Evolutionary conservation across 2,888 invertebrate species (phyloP).

Genomic region (Synanthedon formicaeformis): DNA sequence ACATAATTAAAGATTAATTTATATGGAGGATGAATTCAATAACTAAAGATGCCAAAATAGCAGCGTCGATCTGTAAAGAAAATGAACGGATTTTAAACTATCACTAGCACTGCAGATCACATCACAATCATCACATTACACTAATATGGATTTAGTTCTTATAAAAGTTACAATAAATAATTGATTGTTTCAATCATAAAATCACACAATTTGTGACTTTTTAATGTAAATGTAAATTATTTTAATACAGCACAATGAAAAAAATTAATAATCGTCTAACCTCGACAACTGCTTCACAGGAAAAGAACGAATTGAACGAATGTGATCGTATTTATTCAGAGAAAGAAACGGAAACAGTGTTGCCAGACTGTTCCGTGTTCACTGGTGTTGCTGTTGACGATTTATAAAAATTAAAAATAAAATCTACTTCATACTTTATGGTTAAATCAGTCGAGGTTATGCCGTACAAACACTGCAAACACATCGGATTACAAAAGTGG

Average conservation of each 20-base stretch:
- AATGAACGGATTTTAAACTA: constrained; percentile 6
- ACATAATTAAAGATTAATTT: constrained; percentile 25
- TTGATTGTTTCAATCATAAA: not conserved
- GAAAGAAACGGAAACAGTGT: no score
- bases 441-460: no score
- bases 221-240: constrained; percentile 1
- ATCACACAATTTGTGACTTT: not conserved
- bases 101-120: no score
- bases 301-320: constrained; percentile 26
- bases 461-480: no score
- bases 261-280: constrained; percentile 37
- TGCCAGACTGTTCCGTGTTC: no score
- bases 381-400: no score
- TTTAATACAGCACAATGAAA: not conserved
- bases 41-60: constrained; percentile 17
- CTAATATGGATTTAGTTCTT: not conserved
- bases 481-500: no score
- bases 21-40: not conserved
- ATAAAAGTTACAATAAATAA: not conserved
- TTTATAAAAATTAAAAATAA: no score
- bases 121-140: not conserved
- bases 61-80: constrained; percentile 47
- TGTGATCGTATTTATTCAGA: no score
- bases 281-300: constrained; percentile 52
- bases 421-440: no score